Evolutionary conservation across 2,797 vertebrate species (phyloP).

Genomic region (Platyrinchus mystaceus): DNA sequence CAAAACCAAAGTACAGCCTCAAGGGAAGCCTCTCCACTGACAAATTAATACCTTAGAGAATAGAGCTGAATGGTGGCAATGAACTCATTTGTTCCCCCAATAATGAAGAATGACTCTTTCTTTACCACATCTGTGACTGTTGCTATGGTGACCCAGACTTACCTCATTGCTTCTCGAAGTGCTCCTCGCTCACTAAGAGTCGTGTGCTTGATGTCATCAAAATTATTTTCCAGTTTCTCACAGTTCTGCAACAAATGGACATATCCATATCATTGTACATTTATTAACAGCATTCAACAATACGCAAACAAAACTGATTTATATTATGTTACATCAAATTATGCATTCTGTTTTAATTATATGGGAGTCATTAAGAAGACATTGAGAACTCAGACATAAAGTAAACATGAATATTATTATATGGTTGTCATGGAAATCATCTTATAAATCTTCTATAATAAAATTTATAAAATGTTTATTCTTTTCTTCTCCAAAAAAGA

Average conservation of each 20-base stretch:
- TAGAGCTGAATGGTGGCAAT: slow-evolving; percentile 86
- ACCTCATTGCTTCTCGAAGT: slow-evolving; percentile 90
- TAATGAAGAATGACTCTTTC: slow-evolving; percentile 93
- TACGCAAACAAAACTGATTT: slow-evolving; percentile 49
- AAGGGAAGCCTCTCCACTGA: slow-evolving; percentile 83
- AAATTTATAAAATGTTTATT: slow-evolving; percentile 14
- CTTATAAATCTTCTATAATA: slow-evolving; percentile 65
- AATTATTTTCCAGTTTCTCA: slow-evolving; percentile 90
- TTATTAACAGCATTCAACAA: slow-evolving; percentile 25
- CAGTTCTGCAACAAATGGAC: slow-evolving; percentile 79
- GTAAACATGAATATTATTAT: slow-evolving; percentile 69
- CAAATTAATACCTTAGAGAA: slow-evolving; percentile 91
- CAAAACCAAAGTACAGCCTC: slow-evolving; percentile 83
- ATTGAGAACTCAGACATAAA: slow-evolving; percentile 74
- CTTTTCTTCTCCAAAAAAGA: background rate
- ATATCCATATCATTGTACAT: slow-evolving; percentile 8
- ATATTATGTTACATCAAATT: slow-evolving; percentile 60
- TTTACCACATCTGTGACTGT: slow-evolving; percentile 89
- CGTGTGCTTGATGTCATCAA: slow-evolving; percentile 93
- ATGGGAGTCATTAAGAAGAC: slow-evolving; percentile 78
- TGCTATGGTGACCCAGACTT: slow-evolving; percentile 89
- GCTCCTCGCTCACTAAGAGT: slow-evolving; percentile 88
- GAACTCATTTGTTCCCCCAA: slow-evolving; percentile 91
- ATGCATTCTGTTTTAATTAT: slow-evolving; percentile 70
- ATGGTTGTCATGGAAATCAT: slow-evolving; percentile 75